These are phyloP conservation scores for Dione vanillae DNA, from an alignment of 2,888 invertebrate genomes.

Conservation along the genomic window DNA sequence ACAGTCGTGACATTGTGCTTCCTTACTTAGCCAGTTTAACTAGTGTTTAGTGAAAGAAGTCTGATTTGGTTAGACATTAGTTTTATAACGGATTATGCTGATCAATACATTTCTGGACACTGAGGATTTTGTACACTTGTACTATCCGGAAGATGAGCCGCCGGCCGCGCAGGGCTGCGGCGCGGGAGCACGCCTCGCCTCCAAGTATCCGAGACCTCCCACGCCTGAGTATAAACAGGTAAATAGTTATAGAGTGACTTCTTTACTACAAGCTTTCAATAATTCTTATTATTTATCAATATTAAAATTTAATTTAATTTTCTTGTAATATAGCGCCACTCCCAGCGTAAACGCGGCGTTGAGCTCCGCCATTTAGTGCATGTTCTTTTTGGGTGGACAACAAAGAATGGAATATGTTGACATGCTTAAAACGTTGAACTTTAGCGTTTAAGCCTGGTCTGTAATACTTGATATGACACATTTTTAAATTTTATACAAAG, in stretches of 20 bases:
- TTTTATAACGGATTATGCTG: slow-evolving; percentile 75
- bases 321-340: no score
- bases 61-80: slow-evolving; percentile 65
- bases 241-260: no score
- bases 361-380: no score
- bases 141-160: slow-evolving; percentile 80
- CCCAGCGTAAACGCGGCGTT: no score
- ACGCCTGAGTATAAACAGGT: slow-evolving; percentile 78
- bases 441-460: no score
- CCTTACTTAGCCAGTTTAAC: slow-evolving; percentile 69
- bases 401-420: no score
- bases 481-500: no score
- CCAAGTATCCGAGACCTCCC: slow-evolving; percentile 76
- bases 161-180: slow-evolving; percentile 73
- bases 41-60: slow-evolving; percentile 56
- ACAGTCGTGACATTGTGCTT: slow-evolving; percentile 71
- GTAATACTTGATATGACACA: no score
- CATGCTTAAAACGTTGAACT: no score
- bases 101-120: slow-evolving; percentile 82
- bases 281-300: no score
- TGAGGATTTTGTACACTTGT: slow-evolving; percentile 82
- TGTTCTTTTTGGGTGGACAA: neutral
- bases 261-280: no score
- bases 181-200: slow-evolving; percentile 77
- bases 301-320: no score